These are phyloP conservation scores for Chaetodon trifasciatus DNA, from an alignment of 2,797 vertebrate genomes.

Conservation along the genomic window DNA sequence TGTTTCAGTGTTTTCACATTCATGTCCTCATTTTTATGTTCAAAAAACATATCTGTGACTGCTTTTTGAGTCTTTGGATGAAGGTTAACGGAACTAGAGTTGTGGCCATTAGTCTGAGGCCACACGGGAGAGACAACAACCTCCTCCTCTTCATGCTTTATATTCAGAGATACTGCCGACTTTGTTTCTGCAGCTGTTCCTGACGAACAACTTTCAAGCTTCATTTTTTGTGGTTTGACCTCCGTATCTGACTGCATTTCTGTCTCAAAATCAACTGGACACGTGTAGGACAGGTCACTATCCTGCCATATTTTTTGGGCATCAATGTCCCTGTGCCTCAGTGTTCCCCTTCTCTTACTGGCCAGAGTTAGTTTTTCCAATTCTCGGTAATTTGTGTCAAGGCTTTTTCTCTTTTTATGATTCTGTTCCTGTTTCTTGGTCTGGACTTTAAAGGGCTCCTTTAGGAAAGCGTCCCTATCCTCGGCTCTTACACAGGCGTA, in stretches of 20 bases:
- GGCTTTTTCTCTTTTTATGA: slow-evolving; percentile 1
- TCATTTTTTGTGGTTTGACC: background rate
- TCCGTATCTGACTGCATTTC: background rate
- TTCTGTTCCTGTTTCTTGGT: background rate
- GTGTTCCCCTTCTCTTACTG: slow-evolving; percentile 7
- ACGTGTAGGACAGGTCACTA: slow-evolving; percentile 42
- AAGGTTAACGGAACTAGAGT: rapidly evolving
- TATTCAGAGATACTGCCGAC: background rate
- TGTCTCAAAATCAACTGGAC: slow-evolving; percentile 46
- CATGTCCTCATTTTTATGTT: background rate
- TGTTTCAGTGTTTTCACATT: background rate
- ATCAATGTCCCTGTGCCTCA: background rate
- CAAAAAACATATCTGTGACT: background rate
- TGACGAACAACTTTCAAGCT: background rate
- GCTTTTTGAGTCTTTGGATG: rapidly evolving
- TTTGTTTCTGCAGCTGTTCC: background rate
- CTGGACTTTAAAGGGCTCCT: slow-evolving; percentile 13
- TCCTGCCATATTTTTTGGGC: rapidly evolving
- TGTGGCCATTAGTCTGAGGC: rapidly evolving
- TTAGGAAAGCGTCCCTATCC: background rate
- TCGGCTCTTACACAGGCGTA: rapidly evolving
- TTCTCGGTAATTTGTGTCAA: background rate
- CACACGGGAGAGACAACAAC: background rate
- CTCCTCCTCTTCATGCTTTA: slow-evolving; percentile 46
- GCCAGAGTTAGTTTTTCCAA: background rate